phyloP scores from a whole-genome alignment of 2,113 vertebrate species.

The Embiotoca jacksoni region DNA sequence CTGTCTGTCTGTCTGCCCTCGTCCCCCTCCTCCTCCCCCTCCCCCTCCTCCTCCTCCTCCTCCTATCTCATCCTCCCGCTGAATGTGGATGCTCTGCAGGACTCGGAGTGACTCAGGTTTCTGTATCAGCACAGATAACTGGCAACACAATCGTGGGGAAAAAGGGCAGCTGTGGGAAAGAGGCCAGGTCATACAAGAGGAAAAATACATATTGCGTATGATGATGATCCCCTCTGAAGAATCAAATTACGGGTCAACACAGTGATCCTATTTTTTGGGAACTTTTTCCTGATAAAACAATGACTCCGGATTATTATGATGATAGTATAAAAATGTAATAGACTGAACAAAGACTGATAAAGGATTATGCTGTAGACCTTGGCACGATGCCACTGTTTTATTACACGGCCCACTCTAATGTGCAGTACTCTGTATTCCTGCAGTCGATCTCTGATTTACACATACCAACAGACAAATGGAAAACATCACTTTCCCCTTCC shows the following conservation, averaged over 20 bases:
- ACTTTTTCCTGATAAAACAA: constrained; percentile 2
- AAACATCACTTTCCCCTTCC: constrained; percentile 4
- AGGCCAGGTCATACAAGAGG: constrained; percentile 29
- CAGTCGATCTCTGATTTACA: neutral
- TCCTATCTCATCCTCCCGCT: neutral
- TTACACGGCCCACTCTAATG: neutral
- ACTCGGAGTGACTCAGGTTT: neutral
- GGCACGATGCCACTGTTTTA: constrained; percentile 8
- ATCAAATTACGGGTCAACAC: too few species aligned
- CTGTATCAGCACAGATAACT: constrained; percentile 36
- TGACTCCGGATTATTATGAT: neutral
- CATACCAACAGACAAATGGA: constrained; percentile 4
- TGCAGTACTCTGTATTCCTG: neutral
- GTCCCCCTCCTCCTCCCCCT: too few species aligned
- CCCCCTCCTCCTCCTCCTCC: neutral
- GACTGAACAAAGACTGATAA: neutral
- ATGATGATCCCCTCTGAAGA: neutral
- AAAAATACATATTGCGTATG: neutral
- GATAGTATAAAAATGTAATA: neutral
- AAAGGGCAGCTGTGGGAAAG: neutral
- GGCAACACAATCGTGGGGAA: constrained; percentile 42
- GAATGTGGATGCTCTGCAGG: constrained; percentile 20
- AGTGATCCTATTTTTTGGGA: neutral
- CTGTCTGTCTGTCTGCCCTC: neutral
- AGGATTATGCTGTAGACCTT: neutral